Evolutionary conservation across 2,113 vertebrate species (phyloP).

Genomic region (Poeciliopsis retropinna): DNA sequence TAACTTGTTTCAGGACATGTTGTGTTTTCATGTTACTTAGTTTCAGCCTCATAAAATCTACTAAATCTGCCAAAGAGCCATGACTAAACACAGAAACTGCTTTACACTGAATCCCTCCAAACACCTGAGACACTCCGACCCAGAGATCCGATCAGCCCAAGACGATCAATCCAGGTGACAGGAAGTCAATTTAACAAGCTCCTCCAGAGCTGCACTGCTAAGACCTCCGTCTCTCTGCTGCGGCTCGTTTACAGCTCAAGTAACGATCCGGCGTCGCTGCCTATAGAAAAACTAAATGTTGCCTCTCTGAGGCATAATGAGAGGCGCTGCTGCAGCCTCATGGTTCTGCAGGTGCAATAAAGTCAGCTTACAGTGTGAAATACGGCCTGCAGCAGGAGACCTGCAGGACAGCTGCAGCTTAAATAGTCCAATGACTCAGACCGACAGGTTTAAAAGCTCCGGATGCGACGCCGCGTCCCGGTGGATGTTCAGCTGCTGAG

Average conservation of each 20-base stretch:
- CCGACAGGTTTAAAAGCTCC: slow-evolving; percentile 46
- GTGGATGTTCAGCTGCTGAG: slow-evolving; percentile 16
- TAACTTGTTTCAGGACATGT: too few species aligned
- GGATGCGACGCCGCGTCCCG: slow-evolving; percentile 30
- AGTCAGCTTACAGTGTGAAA: slow-evolving; percentile 8
- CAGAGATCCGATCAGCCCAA: neutral
- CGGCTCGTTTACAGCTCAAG: neutral
- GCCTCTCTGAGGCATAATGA: neutral
- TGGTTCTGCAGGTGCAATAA: slow-evolving; percentile 12
- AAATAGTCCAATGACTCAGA: slow-evolving; percentile 24
- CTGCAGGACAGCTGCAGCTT: neutral
- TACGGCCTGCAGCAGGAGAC: neutral
- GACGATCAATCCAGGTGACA: slow-evolving; percentile 2
- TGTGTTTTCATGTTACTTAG: too few species aligned
- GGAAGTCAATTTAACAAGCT: slow-evolving; percentile 27
- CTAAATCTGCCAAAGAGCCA: neutral
- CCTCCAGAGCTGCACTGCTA: neutral
- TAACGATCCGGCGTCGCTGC: neutral
- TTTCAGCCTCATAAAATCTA: neutral
- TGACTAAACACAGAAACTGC: neutral
- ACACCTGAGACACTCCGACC: neutral
- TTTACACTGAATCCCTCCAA: neutral
- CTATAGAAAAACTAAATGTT: neutral
- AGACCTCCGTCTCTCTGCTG: neutral
- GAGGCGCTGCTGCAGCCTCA: neutral